Percentiles rank a stretch among this genome's conserved stretches.
Evolutionary conservation across 2,888 invertebrate species (phyloP).

Genomic region (Acronicta leporina): DNA sequence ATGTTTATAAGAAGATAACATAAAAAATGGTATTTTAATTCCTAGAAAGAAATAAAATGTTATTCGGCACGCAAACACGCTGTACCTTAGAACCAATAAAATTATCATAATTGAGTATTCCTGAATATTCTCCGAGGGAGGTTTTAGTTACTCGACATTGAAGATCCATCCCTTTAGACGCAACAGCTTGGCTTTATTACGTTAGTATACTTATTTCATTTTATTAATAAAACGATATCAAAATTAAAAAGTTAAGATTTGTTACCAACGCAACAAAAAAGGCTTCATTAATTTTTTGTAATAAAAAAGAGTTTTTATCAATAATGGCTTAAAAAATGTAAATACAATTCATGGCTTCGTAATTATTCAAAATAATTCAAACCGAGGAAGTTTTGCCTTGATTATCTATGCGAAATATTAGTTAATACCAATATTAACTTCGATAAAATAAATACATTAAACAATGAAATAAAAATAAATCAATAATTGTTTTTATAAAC

Average conservation of each 20-base stretch:
- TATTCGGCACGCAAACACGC: slow-evolving; percentile 13
- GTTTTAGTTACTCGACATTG: slow-evolving; percentile 32
- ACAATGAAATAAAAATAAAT: not conserved
- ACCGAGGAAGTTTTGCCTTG: not conserved
- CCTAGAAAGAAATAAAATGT: not conserved
- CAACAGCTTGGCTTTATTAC: slow-evolving; percentile 48
- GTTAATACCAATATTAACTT: not conserved
- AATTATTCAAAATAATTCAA: not conserved
- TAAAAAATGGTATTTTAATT: too few relatives aligned
- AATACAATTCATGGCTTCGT: not conserved
- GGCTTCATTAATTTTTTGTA: not conserved
- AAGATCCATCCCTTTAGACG: slow-evolving; percentile 18
- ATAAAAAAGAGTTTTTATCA: not conserved
- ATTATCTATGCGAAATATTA: slow-evolving; percentile 1
- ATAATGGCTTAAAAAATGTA: not conserved
- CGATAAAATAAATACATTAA: not conserved
- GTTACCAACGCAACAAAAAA: not conserved
- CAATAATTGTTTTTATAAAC: slow-evolving; percentile 18
- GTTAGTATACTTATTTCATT: slow-evolving; percentile 16
- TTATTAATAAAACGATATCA: slow-evolving; percentile 24
- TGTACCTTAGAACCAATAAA: slow-evolving; percentile 40
- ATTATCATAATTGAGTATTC: slow-evolving; percentile 53
- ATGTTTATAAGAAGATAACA: too few relatives aligned
- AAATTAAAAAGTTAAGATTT: not conserved
- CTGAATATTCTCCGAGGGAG: slow-evolving; percentile 19